Evolutionary conservation across 2,797 vertebrate genomes (phyloP), one percentile per base, ranked within the genome.

Genomic region (Labeo calbasu): DNA sequence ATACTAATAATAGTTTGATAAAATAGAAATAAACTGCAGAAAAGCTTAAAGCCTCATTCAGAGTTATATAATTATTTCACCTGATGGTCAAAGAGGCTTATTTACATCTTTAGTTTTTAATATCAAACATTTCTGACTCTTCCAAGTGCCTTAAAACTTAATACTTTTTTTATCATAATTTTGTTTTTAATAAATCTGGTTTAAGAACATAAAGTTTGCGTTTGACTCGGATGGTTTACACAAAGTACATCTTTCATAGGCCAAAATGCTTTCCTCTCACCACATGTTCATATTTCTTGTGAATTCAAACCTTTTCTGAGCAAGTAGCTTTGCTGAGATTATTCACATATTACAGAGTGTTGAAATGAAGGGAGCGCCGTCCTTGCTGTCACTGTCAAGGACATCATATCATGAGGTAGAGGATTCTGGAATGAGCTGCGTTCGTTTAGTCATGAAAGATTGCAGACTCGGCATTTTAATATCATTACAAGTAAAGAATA

Each of bases 291-390:
- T 84, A 84, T 79, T 72, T 71, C 40, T 77, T 63, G 79, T 59
- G 66, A 84, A 72, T 80, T 79, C n/a, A 82, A 68, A 84, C 8
- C 28, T 82, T 79, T 51, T 84, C 57, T 53, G 43, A 81, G 57
- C 50, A 73, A 61, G 65, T 32, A 65, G 23, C n/a, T 17, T 81
- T 66, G 25, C 1, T 15, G 68, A 79, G 25, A 84, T 61, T 81
- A 13, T 82, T 69, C 46, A 23, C 50, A 87, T 70, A 88, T 88
- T 68, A 87, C n/a, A 79, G 19, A 82, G 76, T 89, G 81, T 48
- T 87, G 82, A 84, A 87, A 84, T 55, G 36, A 48, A 43, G 14
- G 36, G 6, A 51, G 51, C 5, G n/a, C 36, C 9, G 57, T 48
- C 86, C 82, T 82, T 72, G 51, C 21, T 46, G 17, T 13, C 19